phyloP scores from a whole-genome alignment of 2,113 vertebrate genomes.

The Tragulus kanchil region DNA sequence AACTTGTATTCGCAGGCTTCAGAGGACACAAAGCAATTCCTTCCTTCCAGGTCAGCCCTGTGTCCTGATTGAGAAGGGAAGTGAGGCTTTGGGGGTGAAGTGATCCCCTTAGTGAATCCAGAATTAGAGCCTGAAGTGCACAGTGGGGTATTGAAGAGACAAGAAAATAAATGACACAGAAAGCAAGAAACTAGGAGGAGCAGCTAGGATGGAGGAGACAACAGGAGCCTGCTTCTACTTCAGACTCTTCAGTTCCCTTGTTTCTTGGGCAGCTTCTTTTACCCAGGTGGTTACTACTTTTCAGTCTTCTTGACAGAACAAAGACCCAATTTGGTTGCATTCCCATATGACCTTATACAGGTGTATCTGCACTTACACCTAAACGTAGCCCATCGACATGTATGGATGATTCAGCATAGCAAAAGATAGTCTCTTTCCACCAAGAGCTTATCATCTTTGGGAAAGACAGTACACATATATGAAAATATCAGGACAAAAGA shows the following conservation, averaged over 20 bases:
- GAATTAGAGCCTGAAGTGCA: background rate
- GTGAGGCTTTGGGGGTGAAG: background rate
- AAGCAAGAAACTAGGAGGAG: background rate
- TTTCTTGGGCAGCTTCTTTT: background rate
- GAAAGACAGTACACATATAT: background rate
- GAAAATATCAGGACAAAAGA: background rate
- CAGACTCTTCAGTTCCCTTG: background rate
- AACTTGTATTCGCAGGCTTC: background rate
- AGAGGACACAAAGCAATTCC: background rate
- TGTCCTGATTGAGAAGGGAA: background rate
- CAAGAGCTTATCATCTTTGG: background rate
- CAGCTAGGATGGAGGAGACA: background rate
- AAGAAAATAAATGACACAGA: background rate
- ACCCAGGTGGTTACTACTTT: background rate
- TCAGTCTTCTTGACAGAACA: background rate
- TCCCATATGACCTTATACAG: background rate
- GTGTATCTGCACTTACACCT: background rate
- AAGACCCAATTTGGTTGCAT: no score
- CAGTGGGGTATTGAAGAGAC: background rate
- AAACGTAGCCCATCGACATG: background rate
- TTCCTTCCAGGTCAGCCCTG: background rate
- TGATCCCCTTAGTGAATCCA: background rate
- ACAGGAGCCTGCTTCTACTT: background rate
- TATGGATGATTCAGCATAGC: background rate
- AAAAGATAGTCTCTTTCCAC: background rate